Conservation (phyloP, 92 coral and sea anemone genomes). For the Porites evermanni region DNA sequence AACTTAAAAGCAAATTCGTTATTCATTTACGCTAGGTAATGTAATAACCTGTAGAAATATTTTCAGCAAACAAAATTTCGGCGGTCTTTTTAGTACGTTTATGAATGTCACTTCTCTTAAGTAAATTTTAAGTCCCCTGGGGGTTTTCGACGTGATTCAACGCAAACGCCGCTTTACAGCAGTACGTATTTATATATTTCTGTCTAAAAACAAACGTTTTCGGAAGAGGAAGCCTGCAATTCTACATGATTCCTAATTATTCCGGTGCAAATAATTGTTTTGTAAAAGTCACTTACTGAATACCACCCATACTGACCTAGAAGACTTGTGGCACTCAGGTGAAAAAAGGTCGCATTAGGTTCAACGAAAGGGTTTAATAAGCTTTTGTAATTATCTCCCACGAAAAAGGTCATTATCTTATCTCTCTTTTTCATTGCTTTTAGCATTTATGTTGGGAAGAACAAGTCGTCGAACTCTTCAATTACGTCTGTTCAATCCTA, state of each 20-base stretch:
- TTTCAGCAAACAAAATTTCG: not conserved
- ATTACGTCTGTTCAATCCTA: too few relatives aligned
- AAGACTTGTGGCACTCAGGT: not conserved
- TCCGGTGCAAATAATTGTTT: not conserved
- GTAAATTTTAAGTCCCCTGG: not conserved
- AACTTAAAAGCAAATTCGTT: too few relatives aligned
- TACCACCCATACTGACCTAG: conserved; percentile 9
- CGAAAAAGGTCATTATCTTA: not conserved
- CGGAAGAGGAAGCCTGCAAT: not conserved
- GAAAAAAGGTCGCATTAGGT: not conserved
- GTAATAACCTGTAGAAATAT: not conserved
- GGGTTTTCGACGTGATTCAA: not conserved
- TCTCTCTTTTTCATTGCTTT: not conserved
- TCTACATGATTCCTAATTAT: not conserved
- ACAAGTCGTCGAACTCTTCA: too few relatives aligned
- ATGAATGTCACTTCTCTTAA: not conserved
- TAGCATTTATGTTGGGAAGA: not conserved
- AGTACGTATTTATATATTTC: not conserved
- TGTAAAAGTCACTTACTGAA: not conserved
- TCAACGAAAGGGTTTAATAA: not conserved
- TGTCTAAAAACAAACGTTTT: not conserved
- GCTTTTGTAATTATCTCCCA: not conserved
- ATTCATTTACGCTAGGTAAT: not conserved
- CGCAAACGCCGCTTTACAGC: not conserved
- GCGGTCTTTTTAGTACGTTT: not conserved